Evolutionary conservation across 2,113 vertebrate species (phyloP), one percentile per base, ranked within the genome.

Genomic region (Caretta caretta): DNA sequence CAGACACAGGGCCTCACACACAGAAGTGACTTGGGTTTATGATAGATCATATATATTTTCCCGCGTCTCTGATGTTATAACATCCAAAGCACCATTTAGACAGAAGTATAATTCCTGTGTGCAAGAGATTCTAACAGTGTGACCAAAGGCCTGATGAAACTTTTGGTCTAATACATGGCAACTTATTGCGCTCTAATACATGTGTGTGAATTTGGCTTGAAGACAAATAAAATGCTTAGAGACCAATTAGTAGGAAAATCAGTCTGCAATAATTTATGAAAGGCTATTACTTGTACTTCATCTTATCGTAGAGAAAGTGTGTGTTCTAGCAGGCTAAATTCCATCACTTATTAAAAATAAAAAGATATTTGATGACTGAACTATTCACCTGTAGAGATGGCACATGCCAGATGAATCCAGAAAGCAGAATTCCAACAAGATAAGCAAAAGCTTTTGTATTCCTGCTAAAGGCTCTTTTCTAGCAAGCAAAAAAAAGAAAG

Each of bases 201-300:
- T 10, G 38, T 49, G 10, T 31, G 17, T 57, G 53, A 42, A 14
- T 83, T 42, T 75, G 35, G 22, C 51, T 53, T 79, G 81, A 49
- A 92, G 56, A 84, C 80, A 69, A 88, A 54, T 75, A 48, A 88
- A 65, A 92, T 88, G 72, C 86, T 84, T 69, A 84, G 86, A 92
- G 86, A 92, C 86, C 80, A 88, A 92, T 87, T 92, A 88, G 85
- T 69, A 76, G 82, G 31, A 38, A 92, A 76, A 65, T 79, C 48
- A 79, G 53, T n/a, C 49, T 16, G 29, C 62, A 57, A 54, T 31
- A 65, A 46, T 54, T 83, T 80, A 79, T 59, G 35, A 65, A 84
- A 49, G 56, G 38, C 17, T 79, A 80, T 79, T 35, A 31, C 53
- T 56, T 49, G 31, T 29, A 38, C 22, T 25, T 19, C 14, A 48